Percentiles rank a stretch among this genome's conserved stretches.
phyloP scores from a whole-genome alignment of 2,113 vertebrate genomes.

The Nannobrachium achirus region DNA sequence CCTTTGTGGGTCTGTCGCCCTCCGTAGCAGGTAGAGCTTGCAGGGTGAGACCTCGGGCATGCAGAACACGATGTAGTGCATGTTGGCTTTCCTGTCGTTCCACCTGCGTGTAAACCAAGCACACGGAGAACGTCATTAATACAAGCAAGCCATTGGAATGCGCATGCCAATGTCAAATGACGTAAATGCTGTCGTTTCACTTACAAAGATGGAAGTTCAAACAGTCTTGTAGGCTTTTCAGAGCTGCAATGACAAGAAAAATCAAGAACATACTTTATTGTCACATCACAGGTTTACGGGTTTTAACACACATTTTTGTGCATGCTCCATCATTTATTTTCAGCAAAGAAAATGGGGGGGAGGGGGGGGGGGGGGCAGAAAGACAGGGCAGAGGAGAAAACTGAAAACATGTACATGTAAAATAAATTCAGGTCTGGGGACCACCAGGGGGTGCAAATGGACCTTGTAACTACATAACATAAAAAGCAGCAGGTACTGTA shows the following conservation, averaged over 20 bases:
- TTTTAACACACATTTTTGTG: too few relatives aligned
- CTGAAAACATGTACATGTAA: background rate
- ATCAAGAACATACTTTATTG: slow-evolving; percentile 15
- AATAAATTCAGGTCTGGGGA: too few relatives aligned
- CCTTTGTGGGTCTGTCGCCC: slow-evolving; percentile 89
- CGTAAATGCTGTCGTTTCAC: slow-evolving; percentile 69
- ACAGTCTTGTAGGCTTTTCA: slow-evolving; percentile 82
- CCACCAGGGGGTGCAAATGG: too few relatives aligned
- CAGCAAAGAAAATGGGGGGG: too few relatives aligned
- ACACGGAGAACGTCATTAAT: slow-evolving; percentile 6
- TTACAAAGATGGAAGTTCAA: slow-evolving; percentile 93
- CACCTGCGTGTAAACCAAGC: slow-evolving; percentile 79
- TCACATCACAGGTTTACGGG: too few relatives aligned
- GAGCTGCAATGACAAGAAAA: slow-evolving; percentile 77
- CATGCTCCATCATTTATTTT: too few relatives aligned
- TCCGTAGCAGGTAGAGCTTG: slow-evolving; percentile 89
- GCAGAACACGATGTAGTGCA: slow-evolving; percentile 92
- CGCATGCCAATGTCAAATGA: too few relatives aligned
- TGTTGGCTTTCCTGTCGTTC: slow-evolving; percentile 91
- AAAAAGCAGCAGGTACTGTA: too few relatives aligned
- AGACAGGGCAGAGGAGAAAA: background rate
- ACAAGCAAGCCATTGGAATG: too few relatives aligned
- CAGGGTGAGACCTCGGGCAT: slow-evolving; percentile 86
- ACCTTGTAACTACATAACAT: too few relatives aligned
- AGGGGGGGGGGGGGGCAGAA: too few relatives aligned